Percentiles rank a stretch among this genome's conserved stretches.
phyloP scores from a whole-genome alignment of 2,888 invertebrate species.

The Serripes groenlandicus region DNA sequence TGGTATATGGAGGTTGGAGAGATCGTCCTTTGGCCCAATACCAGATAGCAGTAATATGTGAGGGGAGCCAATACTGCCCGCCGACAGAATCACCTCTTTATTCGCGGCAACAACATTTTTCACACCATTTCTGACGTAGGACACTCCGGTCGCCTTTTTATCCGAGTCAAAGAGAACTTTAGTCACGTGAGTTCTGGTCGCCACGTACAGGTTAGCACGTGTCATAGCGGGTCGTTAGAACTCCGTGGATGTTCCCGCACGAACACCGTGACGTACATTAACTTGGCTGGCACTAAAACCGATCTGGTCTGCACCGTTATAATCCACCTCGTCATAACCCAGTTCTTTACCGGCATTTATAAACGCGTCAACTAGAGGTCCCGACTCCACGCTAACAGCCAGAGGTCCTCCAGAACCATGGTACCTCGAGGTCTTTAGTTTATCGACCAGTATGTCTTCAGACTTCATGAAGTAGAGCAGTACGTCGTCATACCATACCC shows the following conservation, averaged over 20 bases:
- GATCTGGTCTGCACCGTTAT: slow-evolving; percentile 25
- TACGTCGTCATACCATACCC: slow-evolving; percentile 37
- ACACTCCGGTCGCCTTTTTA: slow-evolving; percentile 72
- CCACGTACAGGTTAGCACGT: slow-evolving; percentile 74
- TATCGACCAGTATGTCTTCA: slow-evolving; percentile 21
- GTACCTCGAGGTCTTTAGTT: background rate
- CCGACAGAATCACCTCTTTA: slow-evolving; percentile 81
- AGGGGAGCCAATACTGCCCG: slow-evolving; percentile 85
- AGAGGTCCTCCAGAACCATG: slow-evolving; percentile 28
- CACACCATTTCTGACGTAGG: slow-evolving; percentile 67
- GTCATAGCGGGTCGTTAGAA: slow-evolving; percentile 77
- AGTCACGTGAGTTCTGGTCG: slow-evolving; percentile 66
- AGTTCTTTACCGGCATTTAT: slow-evolving; percentile 20
- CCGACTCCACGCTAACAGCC: background rate
- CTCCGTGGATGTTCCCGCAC: slow-evolving; percentile 80
- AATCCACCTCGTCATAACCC: slow-evolving; percentile 30
- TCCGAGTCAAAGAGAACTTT: slow-evolving; percentile 72
- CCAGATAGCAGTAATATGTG: slow-evolving; percentile 84
- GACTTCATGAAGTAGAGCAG: slow-evolving; percentile 42
- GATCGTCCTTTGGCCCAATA: slow-evolving; percentile 83
- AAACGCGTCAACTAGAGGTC: slow-evolving; percentile 2
- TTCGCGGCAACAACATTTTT: slow-evolving; percentile 59
- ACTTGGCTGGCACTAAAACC: slow-evolving; percentile 28
- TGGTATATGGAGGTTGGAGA: slow-evolving; percentile 80
- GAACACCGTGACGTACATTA: slow-evolving; percentile 68